Base-by-base conservation (phyloP, 1,140 invertebrate species). In the Pseudomyrmex concolor region DNA sequence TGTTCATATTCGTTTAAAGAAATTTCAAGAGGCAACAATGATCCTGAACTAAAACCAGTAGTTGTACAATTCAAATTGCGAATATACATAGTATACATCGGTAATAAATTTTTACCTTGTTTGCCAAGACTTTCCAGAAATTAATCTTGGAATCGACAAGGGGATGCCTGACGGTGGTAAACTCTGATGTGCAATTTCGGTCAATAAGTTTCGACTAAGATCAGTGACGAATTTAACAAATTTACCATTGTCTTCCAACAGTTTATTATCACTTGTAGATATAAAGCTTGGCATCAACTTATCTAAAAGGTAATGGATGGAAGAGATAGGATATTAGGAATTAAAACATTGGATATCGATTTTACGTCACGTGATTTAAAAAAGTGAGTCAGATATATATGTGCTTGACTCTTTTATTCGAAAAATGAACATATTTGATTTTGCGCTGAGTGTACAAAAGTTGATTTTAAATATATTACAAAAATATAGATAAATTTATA, bases 121-220 rank as follows among this genome's bases (percentile, higher is more conserved):
- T 43, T 83, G 63, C 85, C 78, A 89, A 57, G 86, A 5, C 9
- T 74, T 50, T 59, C 70, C 84, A 1, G 88, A 78, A 85, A 86
- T 87, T 22, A 78, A 68, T 60, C 81, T 88, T 48, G 89, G 89
- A 72, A 92, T 83, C 54, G 86, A 84, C 64, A 91, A 22, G 13
- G 89, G 54, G 25, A 92, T 87, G 2, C 92, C 92, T 10, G 92
- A 93, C 4, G 92, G 92, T 50, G 92, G 92, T 71, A 92, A 90
- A 82, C 85, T 90, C 70, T 93, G 92, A 67, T 91, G 83, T 0
- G 92, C 92, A 34, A 93, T 87, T 87, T 93, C 92, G 4, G 90
- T 87, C 13, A 93, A 34, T 19, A 92, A 87, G 45, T 88, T 90
- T 34, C 74, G 85, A 62, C 89, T 90, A 13, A 93, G 63, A 62